A percentile compares a stretch with the other conserved stretches of the same genome.
These are phyloP conservation scores for Tachyglossus aculeatus DNA, from an alignment of 2,797 vertebrate species.

Conservation along the genomic window DNA sequence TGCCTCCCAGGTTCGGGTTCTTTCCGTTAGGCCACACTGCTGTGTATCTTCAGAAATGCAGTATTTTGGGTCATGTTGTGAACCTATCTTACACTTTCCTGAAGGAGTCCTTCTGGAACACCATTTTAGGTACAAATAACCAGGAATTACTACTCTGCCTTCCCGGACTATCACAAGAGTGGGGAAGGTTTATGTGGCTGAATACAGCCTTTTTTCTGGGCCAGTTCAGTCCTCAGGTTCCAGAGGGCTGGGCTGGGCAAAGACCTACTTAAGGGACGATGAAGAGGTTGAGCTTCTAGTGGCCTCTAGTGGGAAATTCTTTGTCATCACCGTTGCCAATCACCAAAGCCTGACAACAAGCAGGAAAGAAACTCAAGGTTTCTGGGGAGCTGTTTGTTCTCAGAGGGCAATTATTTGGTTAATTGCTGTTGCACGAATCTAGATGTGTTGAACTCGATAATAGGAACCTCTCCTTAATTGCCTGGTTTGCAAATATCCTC, in stretches of 20 bases:
- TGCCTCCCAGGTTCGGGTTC: too few species aligned
- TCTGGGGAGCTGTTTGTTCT: neutral
- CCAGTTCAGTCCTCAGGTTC: neutral
- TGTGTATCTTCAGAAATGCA: too few species aligned
- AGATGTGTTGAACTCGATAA: neutral
- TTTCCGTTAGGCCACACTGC: too few species aligned
- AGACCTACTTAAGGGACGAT: neutral
- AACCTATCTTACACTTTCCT: too few species aligned
- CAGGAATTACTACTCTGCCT: too few species aligned
- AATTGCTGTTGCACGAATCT: neutral
- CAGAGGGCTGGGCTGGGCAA: neutral
- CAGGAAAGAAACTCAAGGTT: neutral
- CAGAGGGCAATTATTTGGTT: neutral
- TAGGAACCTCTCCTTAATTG: too few species aligned
- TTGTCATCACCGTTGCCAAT: neutral
- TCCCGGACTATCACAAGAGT: too few species aligned
- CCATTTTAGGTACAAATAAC: too few species aligned
- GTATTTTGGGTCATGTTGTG: too few species aligned
- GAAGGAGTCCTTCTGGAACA: too few species aligned
- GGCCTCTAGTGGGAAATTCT: neutral
- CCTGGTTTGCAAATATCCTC: too few species aligned
- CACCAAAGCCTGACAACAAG: neutral
- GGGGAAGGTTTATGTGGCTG: too few species aligned
- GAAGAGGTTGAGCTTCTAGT: conserved; percentile 3
- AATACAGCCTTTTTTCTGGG: accelerated